phyloP scores from a whole-genome alignment of 2,113 vertebrate genomes.

The Acanthochromis polyacanthus region DNA sequence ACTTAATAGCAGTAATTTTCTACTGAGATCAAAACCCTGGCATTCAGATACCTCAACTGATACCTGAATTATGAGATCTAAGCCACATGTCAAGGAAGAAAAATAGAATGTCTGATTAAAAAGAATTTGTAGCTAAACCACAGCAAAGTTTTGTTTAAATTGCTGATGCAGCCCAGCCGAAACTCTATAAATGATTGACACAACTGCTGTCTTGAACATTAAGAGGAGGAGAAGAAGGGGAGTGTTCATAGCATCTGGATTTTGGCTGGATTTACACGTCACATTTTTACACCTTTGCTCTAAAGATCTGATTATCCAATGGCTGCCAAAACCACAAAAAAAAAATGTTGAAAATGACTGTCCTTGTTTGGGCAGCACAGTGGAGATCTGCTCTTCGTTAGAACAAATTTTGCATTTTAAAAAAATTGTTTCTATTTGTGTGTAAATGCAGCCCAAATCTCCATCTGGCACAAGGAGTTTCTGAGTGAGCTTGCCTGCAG shows the following conservation, averaged over 20 bases:
- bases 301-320: slow-evolving; percentile 1
- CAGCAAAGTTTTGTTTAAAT: slow-evolving; percentile 5
- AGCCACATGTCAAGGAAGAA: background rate
- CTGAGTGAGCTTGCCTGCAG: slow-evolving; percentile 75
- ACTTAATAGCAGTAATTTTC: too few relatives aligned
- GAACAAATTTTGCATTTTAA: background rate
- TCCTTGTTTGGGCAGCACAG: slow-evolving; percentile 4
- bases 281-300: background rate
- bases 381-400: background rate
- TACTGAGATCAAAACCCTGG: too few relatives aligned
- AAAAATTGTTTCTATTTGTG: background rate
- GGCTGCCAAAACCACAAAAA: slow-evolving; percentile 8
- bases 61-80: background rate
- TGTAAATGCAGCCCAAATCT: slow-evolving; percentile 54
- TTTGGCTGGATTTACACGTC: slow-evolving; percentile 47
- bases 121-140: background rate
- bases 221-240: slow-evolving; percentile 21
- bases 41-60: too few relatives aligned
- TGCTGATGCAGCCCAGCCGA: slow-evolving; percentile 57
- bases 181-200: slow-evolving; percentile 8
- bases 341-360: slow-evolving; percentile 6
- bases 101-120: background rate
- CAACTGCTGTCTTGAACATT: slow-evolving; percentile 14
- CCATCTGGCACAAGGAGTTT: slow-evolving; percentile 42
- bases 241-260: slow-evolving; percentile 31